Evolutionary conservation across 1,140 invertebrate species (phyloP), one percentile per base, ranked within the genome.

Genomic region (Alviniconcha marisindica): DNA sequence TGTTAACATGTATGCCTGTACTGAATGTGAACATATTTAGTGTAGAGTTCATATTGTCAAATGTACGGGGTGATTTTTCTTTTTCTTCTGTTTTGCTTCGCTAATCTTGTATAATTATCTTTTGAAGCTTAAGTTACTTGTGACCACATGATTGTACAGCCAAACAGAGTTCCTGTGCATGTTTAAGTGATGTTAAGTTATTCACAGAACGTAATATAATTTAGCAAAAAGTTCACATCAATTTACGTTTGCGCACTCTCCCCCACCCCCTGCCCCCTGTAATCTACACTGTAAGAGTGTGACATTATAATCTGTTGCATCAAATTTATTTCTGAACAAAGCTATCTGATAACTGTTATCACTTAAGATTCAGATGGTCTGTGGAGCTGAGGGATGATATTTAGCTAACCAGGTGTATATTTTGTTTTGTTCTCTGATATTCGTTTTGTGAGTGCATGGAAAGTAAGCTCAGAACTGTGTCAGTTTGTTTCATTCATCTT

Each of bases 401-500:
- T 48, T 48, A 10, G 42, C 42, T 76, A 51, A 74, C 73, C 12
- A 76, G 44, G 31, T 76, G 42, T 76, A 48, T 48, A 48, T 48
- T 48, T 48, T 48, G 60, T 63, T 51, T 28, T 76, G 24, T 51
- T 21, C 12, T 76, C 24, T 12, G 15, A 7, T 38, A 31, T 74
- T 42, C 12, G 18, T 51, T 2, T 31, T 18, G 12, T 33, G 40
- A n/a, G 21, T 51, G 21, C 14, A 2, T 76, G 42, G n/a, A 36
- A 18, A 51, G 73, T 28, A 10, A 12, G 40, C 10, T 28, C 36
- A 51, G 73, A 44, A 28, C n/a, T 7, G 31, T 76, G 44, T 31
- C 40, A 76, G 28, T 76, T 51, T 0, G 60, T 63, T 63, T 31
- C n/a, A 10, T 74, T 76, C 73, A 76, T 76, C 73, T 54, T 18